Percentiles rank a stretch among this genome's conserved stretches.
These are phyloP conservation scores for Pteromalus puparum DNA, from an alignment of 1,140 invertebrate genomes.

Conservation along the genomic window DNA sequence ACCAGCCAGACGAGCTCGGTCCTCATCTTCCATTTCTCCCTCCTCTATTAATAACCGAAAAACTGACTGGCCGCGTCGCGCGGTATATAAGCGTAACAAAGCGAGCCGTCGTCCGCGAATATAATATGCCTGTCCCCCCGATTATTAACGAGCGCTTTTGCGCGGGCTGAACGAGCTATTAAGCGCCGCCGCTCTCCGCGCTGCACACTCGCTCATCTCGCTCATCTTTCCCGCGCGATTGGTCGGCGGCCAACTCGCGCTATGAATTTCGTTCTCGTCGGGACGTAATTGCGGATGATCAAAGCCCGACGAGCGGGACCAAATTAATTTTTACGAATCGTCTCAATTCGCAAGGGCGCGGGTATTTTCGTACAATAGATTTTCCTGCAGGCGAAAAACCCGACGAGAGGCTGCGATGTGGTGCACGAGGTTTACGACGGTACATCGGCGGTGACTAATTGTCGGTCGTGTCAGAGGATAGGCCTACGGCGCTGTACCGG, in stretches of 20 bases:
- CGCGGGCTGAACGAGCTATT: slow-evolving; percentile 59
- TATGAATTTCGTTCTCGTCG: slow-evolving; percentile 53
- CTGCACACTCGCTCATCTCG: slow-evolving; percentile 42
- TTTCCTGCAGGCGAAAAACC: background rate
- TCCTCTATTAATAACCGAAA: slow-evolving; percentile 32
- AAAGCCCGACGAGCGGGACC: slow-evolving; percentile 34
- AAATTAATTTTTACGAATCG: background rate
- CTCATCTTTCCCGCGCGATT: slow-evolving; percentile 59
- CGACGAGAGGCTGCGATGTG: background rate
- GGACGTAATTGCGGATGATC: slow-evolving; percentile 49
- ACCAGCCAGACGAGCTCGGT: background rate
- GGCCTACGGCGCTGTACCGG: background rate
- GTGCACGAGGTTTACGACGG: slow-evolving; percentile 7
- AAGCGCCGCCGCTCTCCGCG: slow-evolving; percentile 52
- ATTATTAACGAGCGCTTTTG: slow-evolving; percentile 55
- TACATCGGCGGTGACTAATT: slow-evolving; percentile 55
- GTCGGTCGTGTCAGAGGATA: slow-evolving; percentile 53
- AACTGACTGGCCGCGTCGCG: background rate
- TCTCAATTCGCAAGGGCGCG: background rate
- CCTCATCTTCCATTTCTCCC: background rate
- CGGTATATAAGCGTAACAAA: slow-evolving; percentile 56
- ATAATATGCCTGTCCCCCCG: slow-evolving; percentile 1
- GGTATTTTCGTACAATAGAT: background rate
- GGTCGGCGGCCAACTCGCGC: slow-evolving; percentile 47
- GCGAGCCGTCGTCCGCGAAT: slow-evolving; percentile 54